phyloP scores from a whole-genome alignment of 1,140 invertebrate species.

The Drosophila kikkawai region DNA sequence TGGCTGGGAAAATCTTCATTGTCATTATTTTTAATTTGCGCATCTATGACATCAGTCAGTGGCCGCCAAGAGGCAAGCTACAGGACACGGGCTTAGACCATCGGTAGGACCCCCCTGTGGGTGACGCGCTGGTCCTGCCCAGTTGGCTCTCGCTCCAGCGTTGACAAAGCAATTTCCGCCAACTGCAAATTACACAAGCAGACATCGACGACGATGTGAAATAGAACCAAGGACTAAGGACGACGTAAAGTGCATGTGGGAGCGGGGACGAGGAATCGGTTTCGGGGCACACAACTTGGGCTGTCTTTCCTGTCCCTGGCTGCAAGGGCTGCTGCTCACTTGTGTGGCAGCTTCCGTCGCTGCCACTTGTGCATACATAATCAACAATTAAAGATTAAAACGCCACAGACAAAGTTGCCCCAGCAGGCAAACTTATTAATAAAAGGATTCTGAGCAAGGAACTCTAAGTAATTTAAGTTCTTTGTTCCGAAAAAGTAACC shows the following conservation, averaged over 20 bases:
- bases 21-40: conserved; percentile 78
- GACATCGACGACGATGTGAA: conserved; percentile 32
- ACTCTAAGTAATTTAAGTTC: conserved; percentile 4
- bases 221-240: conserved; percentile 21
- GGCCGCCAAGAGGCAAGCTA: conserved; percentile 2
- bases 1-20: conserved; percentile 19
- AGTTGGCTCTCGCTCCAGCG: conserved; percentile 30
- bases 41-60: conserved; percentile 65
- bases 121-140: conserved; percentile 17
- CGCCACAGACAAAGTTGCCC: conserved; percentile 49
- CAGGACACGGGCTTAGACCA: conserved; percentile 5
- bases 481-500: neutral
- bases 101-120: conserved; percentile 12
- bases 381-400: conserved; percentile 77
- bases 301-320: conserved; percentile 54
- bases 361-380: conserved; percentile 65
- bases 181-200: conserved; percentile 57
- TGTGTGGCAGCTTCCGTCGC: conserved; percentile 45
- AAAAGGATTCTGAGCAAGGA: conserved; percentile 8
- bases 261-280: neutral
- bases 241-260: conserved; percentile 14
- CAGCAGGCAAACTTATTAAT: conserved; percentile 57
- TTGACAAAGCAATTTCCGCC: conserved; percentile 81
- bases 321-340: conserved; percentile 33
- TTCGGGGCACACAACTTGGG: conserved; percentile 14